Evolutionary conservation across 2,113 vertebrate species (phyloP), one percentile per base, ranked within the genome.

Genomic region (Ranitomeya imitator): DNA sequence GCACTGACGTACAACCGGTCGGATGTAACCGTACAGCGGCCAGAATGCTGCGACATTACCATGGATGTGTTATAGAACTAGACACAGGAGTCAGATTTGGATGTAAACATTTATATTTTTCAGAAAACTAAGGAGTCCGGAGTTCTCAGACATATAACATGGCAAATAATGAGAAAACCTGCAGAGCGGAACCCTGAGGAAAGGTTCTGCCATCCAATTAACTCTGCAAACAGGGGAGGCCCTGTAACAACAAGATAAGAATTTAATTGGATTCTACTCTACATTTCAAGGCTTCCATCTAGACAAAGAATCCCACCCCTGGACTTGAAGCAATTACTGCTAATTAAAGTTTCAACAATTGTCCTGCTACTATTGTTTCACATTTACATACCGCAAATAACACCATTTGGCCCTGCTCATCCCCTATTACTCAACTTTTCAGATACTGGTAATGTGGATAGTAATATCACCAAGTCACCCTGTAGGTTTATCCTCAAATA

Each of bases 161-260:
- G 4, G 60, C 37, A 65, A 37, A 14, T 79, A 84, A 85, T 85
- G 73, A 85, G 71, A 89, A 88, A 83, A 55, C 80, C 57, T 77
- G 79, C 37, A 76, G 55, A 76, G 57, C 15, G 21, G 54, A 88
- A 83, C 80, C 80, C 57, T 31, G 19, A 69, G 67, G 74, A 61
- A 74, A 83, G n/a, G 31, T 15, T 59, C 23, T 55, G 81, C 23
- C 37, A 85, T 89, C 87, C 82, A 89, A 89, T 85, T 89, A 89
- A 89, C 73, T 85, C 51, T 79, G 54, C 87, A 89, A 79, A 89
- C 87, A 84, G 80, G 37, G 71, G 45, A 84, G 31, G 37, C 69
- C 26, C 65, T 88, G 86, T 61, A 82, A 77, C 54, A 88, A 83
- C 80, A 83, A 89, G 87, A 85, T 89, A 89, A 89, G 87, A n/a